phyloP scores from a whole-genome alignment of 2,797 vertebrate species.

The Parauchenoglanis ngamensis region DNA sequence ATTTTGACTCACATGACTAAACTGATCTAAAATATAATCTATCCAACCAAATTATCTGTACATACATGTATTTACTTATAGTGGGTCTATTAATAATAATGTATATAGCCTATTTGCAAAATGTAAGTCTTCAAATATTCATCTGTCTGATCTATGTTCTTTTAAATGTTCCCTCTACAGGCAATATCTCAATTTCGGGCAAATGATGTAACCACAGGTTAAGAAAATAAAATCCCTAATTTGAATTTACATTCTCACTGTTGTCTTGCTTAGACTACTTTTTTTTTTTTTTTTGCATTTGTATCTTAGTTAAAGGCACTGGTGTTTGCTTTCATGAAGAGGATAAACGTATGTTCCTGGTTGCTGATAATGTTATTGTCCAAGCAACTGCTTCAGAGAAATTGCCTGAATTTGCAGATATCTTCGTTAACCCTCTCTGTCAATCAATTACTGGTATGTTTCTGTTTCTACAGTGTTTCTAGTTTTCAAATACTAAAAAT shows the following conservation, averaged over 20 bases:
- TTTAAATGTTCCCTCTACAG: background rate
- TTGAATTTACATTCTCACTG: background rate
- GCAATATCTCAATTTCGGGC: background rate
- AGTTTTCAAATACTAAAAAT: too few relatives aligned
- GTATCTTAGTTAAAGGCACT: background rate
- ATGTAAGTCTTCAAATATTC: background rate
- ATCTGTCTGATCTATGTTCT: background rate
- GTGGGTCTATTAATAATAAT: too few relatives aligned
- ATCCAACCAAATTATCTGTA: too few relatives aligned
- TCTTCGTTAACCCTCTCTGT: slow-evolving; percentile 24
- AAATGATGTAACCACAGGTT: background rate
- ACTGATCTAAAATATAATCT: background rate
- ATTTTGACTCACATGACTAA: background rate
- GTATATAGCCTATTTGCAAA: too few relatives aligned
- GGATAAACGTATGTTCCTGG: background rate
- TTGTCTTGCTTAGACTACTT: background rate
- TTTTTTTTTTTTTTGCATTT: background rate
- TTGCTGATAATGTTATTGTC: slow-evolving; percentile 2
- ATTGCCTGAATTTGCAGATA: background rate
- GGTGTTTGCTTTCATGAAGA: background rate
- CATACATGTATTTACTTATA: too few relatives aligned
- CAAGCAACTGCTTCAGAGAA: background rate
- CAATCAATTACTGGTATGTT: slow-evolving; percentile 11
- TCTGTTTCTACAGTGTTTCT: too few relatives aligned
- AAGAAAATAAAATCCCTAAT: background rate